Evolutionary conservation across 2,113 vertebrate genomes (phyloP).

Genomic region (Rhodinocichla rosea): DNA sequence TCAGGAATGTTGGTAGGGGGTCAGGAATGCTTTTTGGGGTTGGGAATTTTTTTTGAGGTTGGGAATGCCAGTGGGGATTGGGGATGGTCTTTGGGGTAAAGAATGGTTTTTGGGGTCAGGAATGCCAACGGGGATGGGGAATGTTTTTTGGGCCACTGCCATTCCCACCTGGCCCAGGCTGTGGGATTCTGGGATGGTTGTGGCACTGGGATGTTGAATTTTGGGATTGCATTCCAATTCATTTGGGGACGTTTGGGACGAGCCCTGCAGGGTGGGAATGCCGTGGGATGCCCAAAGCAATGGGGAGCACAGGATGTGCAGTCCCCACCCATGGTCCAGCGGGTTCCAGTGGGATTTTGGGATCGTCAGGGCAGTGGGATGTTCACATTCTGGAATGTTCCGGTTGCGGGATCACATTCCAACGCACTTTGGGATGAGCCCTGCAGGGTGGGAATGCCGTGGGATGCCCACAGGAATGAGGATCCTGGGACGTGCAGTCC

Average conservation of each 20-base stretch:
- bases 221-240: neutral
- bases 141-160: no score
- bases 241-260: neutral
- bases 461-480: neutral
- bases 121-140: no score
- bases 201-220: neutral
- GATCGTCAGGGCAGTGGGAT: no score
- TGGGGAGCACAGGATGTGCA: neutral
- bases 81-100: neutral
- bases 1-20: neutral
- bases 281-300: neutral
- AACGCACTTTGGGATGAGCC: neutral
- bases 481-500: neutral
- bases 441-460: neutral
- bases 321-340: no score
- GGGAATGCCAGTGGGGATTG: accelerated
- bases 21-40: neutral
- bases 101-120: neutral
- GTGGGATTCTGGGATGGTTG: neutral
- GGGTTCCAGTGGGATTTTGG: no score
- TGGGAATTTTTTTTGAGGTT: accelerated
- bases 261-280: neutral
- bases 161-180: no score
- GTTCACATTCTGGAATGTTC: no score
- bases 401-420: neutral